These are phyloP conservation scores for Ylistrum balloti DNA, from an alignment of 1,140 invertebrate genomes.

Conservation along the genomic window DNA sequence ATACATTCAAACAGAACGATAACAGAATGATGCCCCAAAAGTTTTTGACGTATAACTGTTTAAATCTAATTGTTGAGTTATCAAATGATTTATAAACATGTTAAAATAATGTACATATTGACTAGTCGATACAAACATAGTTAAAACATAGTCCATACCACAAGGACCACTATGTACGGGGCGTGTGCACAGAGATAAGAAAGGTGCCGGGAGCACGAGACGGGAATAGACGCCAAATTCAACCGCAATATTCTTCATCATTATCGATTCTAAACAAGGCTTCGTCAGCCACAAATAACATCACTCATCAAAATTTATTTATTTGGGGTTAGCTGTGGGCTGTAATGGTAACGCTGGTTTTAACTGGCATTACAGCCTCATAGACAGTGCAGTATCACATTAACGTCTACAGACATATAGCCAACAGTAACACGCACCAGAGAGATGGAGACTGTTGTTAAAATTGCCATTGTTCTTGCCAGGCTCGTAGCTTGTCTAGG, in stretches of 20 bases:
- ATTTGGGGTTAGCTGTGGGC: slow-evolving; percentile 31
- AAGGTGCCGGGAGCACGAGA: background rate
- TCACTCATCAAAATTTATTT: slow-evolving; percentile 32
- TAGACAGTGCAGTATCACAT: background rate
- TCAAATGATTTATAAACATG: background rate
- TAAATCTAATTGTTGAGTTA: background rate
- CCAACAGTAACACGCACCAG: background rate
- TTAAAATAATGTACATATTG: background rate
- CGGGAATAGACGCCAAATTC: background rate
- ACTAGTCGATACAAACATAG: background rate
- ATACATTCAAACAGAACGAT: too few species aligned
- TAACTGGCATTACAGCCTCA: background rate
- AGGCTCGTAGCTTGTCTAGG: background rate
- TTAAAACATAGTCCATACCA: background rate
- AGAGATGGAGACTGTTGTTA: background rate
- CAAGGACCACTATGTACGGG: background rate
- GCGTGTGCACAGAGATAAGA: background rate
- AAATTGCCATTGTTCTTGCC: background rate
- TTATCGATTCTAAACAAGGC: slow-evolving; percentile 34
- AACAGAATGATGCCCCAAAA: background rate
- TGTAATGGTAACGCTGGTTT: background rate
- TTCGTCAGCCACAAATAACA: slow-evolving; percentile 31
- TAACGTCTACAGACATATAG: background rate
- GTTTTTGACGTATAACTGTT: background rate
- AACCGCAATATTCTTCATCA: background rate